These are phyloP conservation scores for Hippopotamyrus pictus DNA, from an alignment of 2,797 vertebrate species.

Conservation along the genomic window DNA sequence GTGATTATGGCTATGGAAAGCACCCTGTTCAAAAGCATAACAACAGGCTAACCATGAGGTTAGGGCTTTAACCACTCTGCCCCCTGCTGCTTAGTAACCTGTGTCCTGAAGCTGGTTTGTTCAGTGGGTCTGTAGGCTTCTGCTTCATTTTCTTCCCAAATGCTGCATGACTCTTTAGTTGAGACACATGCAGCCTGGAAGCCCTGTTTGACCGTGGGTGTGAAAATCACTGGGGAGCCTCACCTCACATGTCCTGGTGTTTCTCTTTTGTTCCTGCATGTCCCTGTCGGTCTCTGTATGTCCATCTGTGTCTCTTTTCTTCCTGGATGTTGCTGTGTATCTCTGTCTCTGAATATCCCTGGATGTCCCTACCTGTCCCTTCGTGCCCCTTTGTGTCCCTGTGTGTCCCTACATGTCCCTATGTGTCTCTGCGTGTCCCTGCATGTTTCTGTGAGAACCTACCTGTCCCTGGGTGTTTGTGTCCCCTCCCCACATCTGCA, in stretches of 20 bases:
- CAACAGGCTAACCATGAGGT: not conserved
- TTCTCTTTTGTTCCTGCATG: not conserved
- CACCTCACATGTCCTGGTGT: not conserved
- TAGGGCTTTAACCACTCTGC: not conserved
- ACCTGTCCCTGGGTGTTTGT: not conserved
- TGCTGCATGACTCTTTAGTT: not conserved
- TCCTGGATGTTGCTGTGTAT: not conserved
- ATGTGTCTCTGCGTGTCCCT: not conserved
- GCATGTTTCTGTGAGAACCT: not conserved
- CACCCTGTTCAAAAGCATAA: not conserved
- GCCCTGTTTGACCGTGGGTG: not conserved
- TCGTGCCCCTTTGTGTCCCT: not conserved
- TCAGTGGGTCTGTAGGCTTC: not conserved
- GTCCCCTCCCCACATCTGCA: constrained; percentile 26
- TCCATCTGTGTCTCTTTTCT: not conserved
- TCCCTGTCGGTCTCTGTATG: not conserved
- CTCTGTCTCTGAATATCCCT: not conserved
- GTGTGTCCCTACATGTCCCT: not conserved
- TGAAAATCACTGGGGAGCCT: not conserved
- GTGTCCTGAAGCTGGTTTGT: not conserved
- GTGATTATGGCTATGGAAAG: not conserved
- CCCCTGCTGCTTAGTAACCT: not conserved
- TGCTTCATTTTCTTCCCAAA: not conserved
- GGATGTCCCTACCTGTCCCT: not conserved
- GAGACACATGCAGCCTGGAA: not conserved